Evolutionary conservation across 2,113 vertebrate species (phyloP).

Genomic region (Paratilapia polleni): DNA sequence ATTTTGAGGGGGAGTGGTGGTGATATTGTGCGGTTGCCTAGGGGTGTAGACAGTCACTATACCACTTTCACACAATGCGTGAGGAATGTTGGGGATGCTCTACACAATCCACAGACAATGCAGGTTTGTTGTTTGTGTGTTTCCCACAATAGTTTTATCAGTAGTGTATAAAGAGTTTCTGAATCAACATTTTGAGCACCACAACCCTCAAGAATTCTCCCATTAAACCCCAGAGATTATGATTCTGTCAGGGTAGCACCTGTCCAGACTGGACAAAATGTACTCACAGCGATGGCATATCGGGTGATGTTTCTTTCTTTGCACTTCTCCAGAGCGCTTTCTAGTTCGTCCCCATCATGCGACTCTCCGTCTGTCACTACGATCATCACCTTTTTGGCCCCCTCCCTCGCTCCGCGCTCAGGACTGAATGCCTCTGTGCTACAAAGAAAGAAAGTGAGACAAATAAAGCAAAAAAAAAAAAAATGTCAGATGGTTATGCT

Average conservation of each 20-base stretch:
- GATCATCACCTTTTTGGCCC: conserved; percentile 90
- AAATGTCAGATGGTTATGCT: background rate
- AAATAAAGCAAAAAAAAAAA: background rate
- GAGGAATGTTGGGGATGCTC: conserved; percentile 39
- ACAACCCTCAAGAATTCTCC: background rate
- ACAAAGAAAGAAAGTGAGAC: background rate
- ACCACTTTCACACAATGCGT: conserved; percentile 37
- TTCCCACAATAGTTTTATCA: background rate
- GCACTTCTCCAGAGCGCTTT: conserved; percentile 84
- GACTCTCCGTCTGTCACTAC: conserved; percentile 97
- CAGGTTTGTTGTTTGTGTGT: conserved; percentile 1
- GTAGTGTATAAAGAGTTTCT: background rate
- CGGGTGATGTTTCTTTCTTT: conserved; percentile 88
- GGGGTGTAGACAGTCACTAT: background rate
- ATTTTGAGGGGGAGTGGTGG: conserved; percentile 48
- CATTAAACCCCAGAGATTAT: background rate
- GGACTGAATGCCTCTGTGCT: conserved; percentile 92
- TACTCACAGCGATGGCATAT: conserved; percentile 92
- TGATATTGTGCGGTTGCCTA: conserved; percentile 40
- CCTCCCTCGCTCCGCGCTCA: conserved; percentile 84
- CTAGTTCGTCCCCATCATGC: conserved; percentile 93
- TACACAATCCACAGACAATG: background rate
- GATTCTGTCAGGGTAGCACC: background rate
- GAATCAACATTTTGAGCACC: background rate
- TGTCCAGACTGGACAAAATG: background rate